Conservation (phyloP, 2,888 invertebrate species). For the Omphaloscelis lunosa region DNA sequence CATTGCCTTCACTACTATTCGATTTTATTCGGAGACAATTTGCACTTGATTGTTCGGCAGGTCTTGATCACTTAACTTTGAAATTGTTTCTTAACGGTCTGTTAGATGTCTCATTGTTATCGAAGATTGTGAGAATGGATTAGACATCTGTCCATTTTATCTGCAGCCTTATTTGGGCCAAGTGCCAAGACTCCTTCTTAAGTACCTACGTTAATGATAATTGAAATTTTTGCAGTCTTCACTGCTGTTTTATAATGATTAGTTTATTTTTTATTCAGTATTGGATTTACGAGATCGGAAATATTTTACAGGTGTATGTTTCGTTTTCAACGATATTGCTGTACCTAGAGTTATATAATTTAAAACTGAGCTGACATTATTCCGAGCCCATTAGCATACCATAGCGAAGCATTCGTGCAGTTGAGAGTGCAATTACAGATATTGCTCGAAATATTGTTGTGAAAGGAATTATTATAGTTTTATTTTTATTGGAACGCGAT, state of each 20-base stretch:
- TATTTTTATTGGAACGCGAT: conserved; percentile 4
- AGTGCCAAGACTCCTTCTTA: conserved; percentile 29
- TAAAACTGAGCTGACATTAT: conserved; percentile 33
- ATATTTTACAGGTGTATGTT: conserved; percentile 25
- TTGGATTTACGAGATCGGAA: conserved; percentile 6
- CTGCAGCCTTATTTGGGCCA: conserved; percentile 26
- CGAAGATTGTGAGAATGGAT: conserved; percentile 37
- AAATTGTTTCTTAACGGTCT: conserved; percentile 51
- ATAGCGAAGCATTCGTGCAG: conserved; percentile 29
- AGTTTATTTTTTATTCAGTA: conserved; percentile 8
- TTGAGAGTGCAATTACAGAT: conserved; percentile 45
- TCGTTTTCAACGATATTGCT: conserved; percentile 11
- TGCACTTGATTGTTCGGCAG: conserved; percentile 57
- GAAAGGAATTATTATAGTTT: not conserved
- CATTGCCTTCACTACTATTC: conserved; percentile 70
- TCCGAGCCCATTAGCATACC: conserved; percentile 18
- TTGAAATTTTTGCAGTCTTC: conserved; percentile 8
- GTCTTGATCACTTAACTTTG: conserved; percentile 45
- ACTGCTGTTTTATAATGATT: conserved; percentile 33
- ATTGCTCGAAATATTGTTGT: conserved; percentile 25
- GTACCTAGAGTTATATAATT: no score
- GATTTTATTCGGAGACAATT: conserved; percentile 72
- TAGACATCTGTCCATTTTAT: conserved; percentile 32
- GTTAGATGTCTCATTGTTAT: conserved; percentile 41
- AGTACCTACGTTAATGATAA: conserved; percentile 10